Conservation (phyloP, 2,888 invertebrate genomes). For the Encarsia formosa region DNA sequence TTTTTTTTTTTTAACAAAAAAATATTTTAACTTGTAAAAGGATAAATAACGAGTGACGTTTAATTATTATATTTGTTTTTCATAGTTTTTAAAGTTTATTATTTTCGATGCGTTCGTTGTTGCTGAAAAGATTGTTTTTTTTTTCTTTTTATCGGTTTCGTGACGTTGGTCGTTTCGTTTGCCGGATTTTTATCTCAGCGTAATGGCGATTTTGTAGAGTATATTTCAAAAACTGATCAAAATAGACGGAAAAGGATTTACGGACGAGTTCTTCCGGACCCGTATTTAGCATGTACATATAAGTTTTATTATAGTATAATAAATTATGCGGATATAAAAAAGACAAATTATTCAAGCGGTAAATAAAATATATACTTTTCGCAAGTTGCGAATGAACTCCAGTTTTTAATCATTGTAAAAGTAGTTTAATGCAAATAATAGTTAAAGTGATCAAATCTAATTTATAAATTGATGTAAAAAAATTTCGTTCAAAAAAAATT, state of each 20-base stretch:
- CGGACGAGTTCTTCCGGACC: conserved; percentile 46
- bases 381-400: conserved; percentile 22
- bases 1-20: not conserved
- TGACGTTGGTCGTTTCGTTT: conserved; percentile 3
- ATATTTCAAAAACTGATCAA: conserved; percentile 20
- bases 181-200: conserved; percentile 17
- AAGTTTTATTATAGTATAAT: conserved; percentile 27
- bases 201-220: conserved; percentile 9
- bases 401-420: conserved; percentile 13
- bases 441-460: not conserved
- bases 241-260: conserved; percentile 38
- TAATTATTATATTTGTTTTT: not conserved
- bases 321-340: conserved; percentile 28
- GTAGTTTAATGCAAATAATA: not conserved
- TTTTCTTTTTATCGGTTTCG: conserved; percentile 4
- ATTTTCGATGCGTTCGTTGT: not conserved
- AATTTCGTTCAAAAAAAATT: not conserved
- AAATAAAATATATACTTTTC: conserved; percentile 23
- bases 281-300: conserved; percentile 38
- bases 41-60: not conserved
- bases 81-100: conserved; percentile 9
- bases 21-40: conserved; percentile 1
- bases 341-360: conserved; percentile 25
- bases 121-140: conserved; percentile 1
- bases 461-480: not conserved